A percentile compares a stretch with the other conserved stretches of the same genome.
These are phyloP conservation scores for Zoanthus gigantus DNA, from an alignment of 92 coral and sea anemone genomes.

Conservation along the genomic window DNA sequence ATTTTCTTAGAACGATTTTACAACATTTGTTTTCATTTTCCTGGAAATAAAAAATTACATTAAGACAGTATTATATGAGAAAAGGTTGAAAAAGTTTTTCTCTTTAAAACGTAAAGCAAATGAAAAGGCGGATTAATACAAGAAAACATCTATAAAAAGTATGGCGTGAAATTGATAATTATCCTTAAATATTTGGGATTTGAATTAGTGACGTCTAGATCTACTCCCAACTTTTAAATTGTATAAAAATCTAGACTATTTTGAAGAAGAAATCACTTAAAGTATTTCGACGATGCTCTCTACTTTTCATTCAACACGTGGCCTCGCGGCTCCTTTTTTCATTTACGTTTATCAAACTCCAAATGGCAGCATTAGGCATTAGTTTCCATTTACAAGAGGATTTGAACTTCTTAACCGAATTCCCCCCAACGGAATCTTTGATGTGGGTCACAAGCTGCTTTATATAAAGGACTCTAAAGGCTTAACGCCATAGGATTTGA, in stretches of 20 bases:
- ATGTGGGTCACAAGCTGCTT: conserved; percentile 26
- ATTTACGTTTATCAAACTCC: background rate
- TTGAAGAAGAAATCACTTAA: background rate
- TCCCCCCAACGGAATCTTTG: conserved; percentile 25
- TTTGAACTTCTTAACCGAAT: background rate
- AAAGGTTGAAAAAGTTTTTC: too few species aligned
- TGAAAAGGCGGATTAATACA: too few species aligned
- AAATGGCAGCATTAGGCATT: background rate
- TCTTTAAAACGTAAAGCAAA: too few species aligned
- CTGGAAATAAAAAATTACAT: background rate
- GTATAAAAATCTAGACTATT: background rate
- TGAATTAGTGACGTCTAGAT: background rate
- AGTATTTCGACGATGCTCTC: background rate
- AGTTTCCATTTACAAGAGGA: conserved; percentile 33
- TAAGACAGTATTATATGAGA: background rate
- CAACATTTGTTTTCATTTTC: background rate
- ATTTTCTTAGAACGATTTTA: background rate
- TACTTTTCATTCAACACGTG: conserved; percentile 27
- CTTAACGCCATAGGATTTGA: conserved; percentile 27
- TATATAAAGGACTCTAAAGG: conserved; percentile 26
- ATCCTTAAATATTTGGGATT: too few species aligned
- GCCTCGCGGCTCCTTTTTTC: conserved; percentile 27
- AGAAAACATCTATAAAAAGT: too few species aligned
- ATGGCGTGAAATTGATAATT: too few species aligned
- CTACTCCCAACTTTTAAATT: background rate